Evolutionary conservation across 1,140 invertebrate genomes (phyloP), one percentile per base, ranked within the genome.

Genomic region (Papilio xuthus): DNA sequence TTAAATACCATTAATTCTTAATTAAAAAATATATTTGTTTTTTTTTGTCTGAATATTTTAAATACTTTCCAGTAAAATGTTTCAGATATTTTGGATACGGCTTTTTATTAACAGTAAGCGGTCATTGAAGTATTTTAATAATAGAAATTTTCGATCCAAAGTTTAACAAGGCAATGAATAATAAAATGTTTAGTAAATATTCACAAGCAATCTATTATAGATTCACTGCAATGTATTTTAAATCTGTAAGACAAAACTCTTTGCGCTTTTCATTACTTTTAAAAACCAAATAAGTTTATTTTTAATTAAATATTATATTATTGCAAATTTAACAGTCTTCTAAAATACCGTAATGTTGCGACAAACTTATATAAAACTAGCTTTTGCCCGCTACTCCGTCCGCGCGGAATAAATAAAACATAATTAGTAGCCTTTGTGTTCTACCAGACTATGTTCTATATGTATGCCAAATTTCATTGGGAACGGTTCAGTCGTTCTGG

Each of bases 161-260:
- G 50, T 53, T 53, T 53, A 20, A 53, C 1, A n/a, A 20, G 18
- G n/a, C 50, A 53, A 53, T 53, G 50, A 53, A 53, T 53, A 37
- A 53, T 53, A 53, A 53, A 53, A 53, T 53, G n/a, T 53, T 53
- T 53, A 18, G n/a, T 53, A 53, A 53, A 53, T 53, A 53, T 53
- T 53, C 50, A 53, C 50, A 53, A 53, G n/a, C 50, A 53, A 53
- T n/a, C n/a, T n/a, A n/a, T 53, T 7, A 53, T n/a, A n/a, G 50
- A 53, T n/a, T 53, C 18, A 20, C 18, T 53, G 50, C 18, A 20
- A 20, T 20, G 50, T 53, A 10, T 53, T 53, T 53, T 53, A 53
- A 53, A 53, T 20, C 7, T 53, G 6, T 18, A 0, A 53, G 50
- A 53, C 20, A 53, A 53, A 20, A n/a, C n/a, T 53, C 50, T 20